Base-by-base conservation (phyloP, 1,140 invertebrate species). In the Hesperophylax magnus region DNA sequence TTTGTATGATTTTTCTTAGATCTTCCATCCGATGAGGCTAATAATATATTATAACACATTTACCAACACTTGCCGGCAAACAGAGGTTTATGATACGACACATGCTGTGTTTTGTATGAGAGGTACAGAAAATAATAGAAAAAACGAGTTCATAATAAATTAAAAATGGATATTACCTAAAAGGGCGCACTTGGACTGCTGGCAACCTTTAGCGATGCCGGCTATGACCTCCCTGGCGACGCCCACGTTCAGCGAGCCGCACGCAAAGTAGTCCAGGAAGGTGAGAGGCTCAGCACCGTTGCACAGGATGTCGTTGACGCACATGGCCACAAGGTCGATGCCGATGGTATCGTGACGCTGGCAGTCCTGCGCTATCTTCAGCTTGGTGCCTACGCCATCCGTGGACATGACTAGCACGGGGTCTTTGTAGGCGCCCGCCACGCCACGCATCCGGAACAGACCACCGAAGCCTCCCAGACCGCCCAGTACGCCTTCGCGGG, bases 311-410 rank as follows among this genome's bases (percentile, higher is more conserved):
- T 99, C 98, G 90, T 99, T 99, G 5, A 98, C 97, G 88, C 97
- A 99, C 98, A 99, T 99, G n/a, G 98, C 98, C 4, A 99, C 72
- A n/a, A 76, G 72, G 90, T 99, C 98, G 83, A 98, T 94, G 27
- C 98, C 98, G 81, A 99, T 94, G 1, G 94, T 96, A 79, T 92
- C 88, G 86, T 98, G 96, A 47, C 93, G 92, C 67, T 93, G 92
- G 47, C 92, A 93, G 84, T 93, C 92, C 86, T 98, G 93, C 3
- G 98, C 98, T 83, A 99, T 94, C 93, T 97, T 97, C 6, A 99
- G 91, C 90, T 99, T 99, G 0, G 98, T 99, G 56, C 98, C 98
- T 27, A 99, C 98, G 18, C 98, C 98, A 90, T 99, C 98, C 4
- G 98, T 97, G 2, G 97, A 97, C 67, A 98, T 94, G 2, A 99